Evolutionary conservation across 2,797 vertebrate species (phyloP).

Genomic region (Loris lydekkerianus): DNA sequence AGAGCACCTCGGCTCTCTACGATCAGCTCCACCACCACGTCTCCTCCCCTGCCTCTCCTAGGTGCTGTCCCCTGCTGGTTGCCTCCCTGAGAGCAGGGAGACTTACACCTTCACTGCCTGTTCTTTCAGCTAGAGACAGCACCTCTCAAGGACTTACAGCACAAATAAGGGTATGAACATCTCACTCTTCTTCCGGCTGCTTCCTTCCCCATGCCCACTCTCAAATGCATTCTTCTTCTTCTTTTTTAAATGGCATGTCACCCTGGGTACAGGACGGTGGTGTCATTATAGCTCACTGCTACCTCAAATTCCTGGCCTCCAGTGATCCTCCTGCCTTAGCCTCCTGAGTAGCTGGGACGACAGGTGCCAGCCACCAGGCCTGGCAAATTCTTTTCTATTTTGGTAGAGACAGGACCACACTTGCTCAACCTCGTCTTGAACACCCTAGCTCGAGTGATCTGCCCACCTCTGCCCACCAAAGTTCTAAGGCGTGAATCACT

Average conservation of each 20-base stretch:
- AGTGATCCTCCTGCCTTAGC: too few relatives aligned
- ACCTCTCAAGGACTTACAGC: too few relatives aligned
- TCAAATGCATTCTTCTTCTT: background rate
- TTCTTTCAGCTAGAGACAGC: background rate
- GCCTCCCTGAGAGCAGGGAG: too few relatives aligned
- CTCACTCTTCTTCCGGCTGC: background rate
- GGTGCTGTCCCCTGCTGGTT: background rate
- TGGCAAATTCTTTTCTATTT: background rate
- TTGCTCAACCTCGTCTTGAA: background rate
- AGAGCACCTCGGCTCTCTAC: background rate
- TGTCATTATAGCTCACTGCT: background rate
- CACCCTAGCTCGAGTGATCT: background rate
- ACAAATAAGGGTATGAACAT: background rate
- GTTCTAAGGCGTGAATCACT: background rate
- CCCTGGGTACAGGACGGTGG: background rate
- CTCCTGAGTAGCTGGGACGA: too few relatives aligned
- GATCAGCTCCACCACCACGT: rapidly evolving
- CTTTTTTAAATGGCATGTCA: background rate
- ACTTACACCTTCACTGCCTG: background rate
- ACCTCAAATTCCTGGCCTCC: background rate
- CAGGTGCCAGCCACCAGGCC: too few relatives aligned
- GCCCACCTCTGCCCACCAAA: background rate
- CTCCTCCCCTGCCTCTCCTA: background rate
- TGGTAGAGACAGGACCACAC: background rate
- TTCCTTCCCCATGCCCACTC: rapidly evolving